Conservation (phyloP, 2,113 vertebrate species). For the Onychorhynchus coronatus region DNA sequence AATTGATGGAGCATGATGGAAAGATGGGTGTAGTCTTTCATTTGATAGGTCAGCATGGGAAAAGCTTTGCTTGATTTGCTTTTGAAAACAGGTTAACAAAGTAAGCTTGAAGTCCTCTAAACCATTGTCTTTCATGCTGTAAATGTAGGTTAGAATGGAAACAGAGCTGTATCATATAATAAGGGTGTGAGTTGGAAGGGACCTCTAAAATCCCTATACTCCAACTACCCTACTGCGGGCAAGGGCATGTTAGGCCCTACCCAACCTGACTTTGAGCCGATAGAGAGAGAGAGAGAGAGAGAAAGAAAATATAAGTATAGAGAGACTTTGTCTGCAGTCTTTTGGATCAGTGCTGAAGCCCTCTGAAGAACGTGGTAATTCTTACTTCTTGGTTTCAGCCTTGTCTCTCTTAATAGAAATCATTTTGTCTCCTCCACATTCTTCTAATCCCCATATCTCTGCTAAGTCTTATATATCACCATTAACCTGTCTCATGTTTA, state of each 20-base stretch:
- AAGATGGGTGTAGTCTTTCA: slow-evolving; percentile 54
- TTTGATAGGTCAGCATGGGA: slow-evolving; percentile 18
- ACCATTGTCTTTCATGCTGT: neutral
- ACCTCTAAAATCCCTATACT: neutral
- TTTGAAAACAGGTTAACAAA: slow-evolving; percentile 37
- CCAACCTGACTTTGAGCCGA: neutral
- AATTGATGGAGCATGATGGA: slow-evolving; percentile 48
- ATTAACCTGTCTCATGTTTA: neutral
- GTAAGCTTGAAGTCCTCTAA: neutral
- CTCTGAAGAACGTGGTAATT: neutral
- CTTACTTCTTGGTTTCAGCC: neutral
- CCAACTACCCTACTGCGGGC: neutral
- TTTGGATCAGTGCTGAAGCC: neutral
- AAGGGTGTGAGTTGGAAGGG: neutral
- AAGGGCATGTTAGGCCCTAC: neutral
- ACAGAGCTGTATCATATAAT: neutral
- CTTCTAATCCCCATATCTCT: neutral
- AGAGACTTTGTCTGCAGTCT: neutral
- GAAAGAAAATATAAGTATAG: neutral
- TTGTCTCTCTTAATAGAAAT: neutral
- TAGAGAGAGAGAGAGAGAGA: neutral
- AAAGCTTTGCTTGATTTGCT: slow-evolving; percentile 31
- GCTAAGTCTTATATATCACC: neutral
- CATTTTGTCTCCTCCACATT: neutral
- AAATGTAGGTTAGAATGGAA: neutral